phyloP scores from a whole-genome alignment of 2,888 invertebrate species.

The Panorpa germanica region DNA sequence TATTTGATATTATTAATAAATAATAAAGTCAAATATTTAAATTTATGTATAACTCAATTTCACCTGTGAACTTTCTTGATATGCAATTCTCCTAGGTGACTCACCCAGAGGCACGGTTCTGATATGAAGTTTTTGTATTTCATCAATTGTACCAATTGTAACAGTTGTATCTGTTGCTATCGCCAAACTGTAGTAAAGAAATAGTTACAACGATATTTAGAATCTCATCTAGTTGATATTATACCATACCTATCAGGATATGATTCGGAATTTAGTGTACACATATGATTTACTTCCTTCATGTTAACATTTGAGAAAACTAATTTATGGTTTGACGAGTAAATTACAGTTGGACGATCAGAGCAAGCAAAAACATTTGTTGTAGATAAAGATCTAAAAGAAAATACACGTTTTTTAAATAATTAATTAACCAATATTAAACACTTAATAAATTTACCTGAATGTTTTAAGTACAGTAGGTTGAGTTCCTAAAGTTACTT shows the following conservation, averaged over 20 bases:
- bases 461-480: conserved; percentile 87
- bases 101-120: conserved; percentile 89
- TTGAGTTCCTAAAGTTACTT: conserved; percentile 92
- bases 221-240: conserved; percentile 5
- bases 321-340: conserved; percentile 95
- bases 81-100: conserved; percentile 83
- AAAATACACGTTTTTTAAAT: background rate
- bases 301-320: conserved; percentile 97
- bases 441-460: conserved; percentile 18
- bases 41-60: conserved; percentile 9
- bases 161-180: conserved; percentile 75
- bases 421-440: background rate
- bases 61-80: conserved; percentile 78
- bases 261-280: conserved; percentile 85
- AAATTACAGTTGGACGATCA: conserved; percentile 95
- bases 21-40: background rate
- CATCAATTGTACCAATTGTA: conserved; percentile 94
- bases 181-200: conserved; percentile 41
- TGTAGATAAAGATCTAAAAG: conserved; percentile 56
- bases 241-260: conserved; percentile 68
- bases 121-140: conserved; percentile 95
- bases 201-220: background rate
- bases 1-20: background rate
- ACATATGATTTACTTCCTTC: conserved; percentile 94
- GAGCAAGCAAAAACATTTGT: conserved; percentile 98